phyloP scores from a whole-genome alignment of 2,797 vertebrate genomes.

The Chaunax sp. region DNA sequence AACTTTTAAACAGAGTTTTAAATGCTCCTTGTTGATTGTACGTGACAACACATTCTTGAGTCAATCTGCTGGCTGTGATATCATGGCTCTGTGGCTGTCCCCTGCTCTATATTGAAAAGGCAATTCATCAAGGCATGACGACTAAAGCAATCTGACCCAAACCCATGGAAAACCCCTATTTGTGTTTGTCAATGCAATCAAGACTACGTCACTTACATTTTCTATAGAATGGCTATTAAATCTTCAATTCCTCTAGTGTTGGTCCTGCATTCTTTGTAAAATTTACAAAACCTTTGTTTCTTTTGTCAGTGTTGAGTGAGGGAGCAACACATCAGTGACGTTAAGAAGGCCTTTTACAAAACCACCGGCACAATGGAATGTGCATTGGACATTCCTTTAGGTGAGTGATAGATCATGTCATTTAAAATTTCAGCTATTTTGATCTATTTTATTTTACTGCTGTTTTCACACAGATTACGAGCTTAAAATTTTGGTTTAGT shows the following conservation, averaged over 20 bases:
- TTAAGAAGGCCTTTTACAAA: conserved; percentile 16
- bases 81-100: no score
- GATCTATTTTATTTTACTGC: not conserved
- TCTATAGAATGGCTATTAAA: not conserved
- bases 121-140: no score
- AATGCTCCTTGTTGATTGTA: no score
- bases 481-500: not conserved
- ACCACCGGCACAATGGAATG: conserved; percentile 84
- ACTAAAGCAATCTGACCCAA: no score
- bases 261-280: not conserved
- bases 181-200: no score
- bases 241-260: conserved; percentile 4
- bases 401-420: conserved; percentile 52
- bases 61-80: no score
- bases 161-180: no score
- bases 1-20: no score
- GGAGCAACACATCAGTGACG: conserved; percentile 30
- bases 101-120: no score
- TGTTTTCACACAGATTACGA: not conserved
- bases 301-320: conserved; percentile 43
- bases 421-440: not conserved
- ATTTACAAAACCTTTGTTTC: conserved; percentile 19
- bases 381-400: conserved; percentile 77
- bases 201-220: no score
- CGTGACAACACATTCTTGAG: no score